Conservation (phyloP, 2,888 invertebrate genomes). For the Idaea straminata region DNA sequence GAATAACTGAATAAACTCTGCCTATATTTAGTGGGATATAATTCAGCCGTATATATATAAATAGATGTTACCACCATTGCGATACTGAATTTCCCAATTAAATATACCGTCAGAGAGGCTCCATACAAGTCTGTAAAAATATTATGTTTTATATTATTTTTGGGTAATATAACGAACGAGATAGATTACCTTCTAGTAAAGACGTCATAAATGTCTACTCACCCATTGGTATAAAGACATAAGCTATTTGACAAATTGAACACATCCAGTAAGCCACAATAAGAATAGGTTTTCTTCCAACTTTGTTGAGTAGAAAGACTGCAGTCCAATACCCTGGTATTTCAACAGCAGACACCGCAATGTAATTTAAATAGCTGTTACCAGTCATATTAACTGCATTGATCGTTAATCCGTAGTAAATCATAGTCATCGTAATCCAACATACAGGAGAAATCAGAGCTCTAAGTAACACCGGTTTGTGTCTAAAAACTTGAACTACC, state of each 20-base stretch:
- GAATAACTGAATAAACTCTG: slow-evolving; percentile 81
- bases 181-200: neutral
- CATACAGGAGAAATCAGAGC: slow-evolving; percentile 68
- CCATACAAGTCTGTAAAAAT: slow-evolving; percentile 29
- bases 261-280: slow-evolving; percentile 79
- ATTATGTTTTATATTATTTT: too few relatives aligned
- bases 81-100: slow-evolving; percentile 80
- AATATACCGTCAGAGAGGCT: slow-evolving; percentile 67
- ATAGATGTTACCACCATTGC: slow-evolving; percentile 78
- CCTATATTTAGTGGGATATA: slow-evolving; percentile 43
- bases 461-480: slow-evolving; percentile 42
- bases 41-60: slow-evolving; percentile 81
- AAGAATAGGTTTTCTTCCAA: slow-evolving; percentile 63
- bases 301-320: slow-evolving; percentile 67
- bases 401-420: slow-evolving; percentile 84
- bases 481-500: slow-evolving; percentile 44
- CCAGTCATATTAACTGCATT: slow-evolving; percentile 83
- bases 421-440: slow-evolving; percentile 83
- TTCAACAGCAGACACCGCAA: slow-evolving; percentile 81
- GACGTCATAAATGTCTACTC: slow-evolving; percentile 21
- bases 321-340: slow-evolving; percentile 84
- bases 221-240: slow-evolving; percentile 77
- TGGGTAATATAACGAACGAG: slow-evolving; percentile 1
- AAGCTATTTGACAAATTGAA: slow-evolving; percentile 77
- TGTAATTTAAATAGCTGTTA: slow-evolving; percentile 83